Conservation (phyloP, 2,113 vertebrate species). For the Alosa alosa region DNA sequence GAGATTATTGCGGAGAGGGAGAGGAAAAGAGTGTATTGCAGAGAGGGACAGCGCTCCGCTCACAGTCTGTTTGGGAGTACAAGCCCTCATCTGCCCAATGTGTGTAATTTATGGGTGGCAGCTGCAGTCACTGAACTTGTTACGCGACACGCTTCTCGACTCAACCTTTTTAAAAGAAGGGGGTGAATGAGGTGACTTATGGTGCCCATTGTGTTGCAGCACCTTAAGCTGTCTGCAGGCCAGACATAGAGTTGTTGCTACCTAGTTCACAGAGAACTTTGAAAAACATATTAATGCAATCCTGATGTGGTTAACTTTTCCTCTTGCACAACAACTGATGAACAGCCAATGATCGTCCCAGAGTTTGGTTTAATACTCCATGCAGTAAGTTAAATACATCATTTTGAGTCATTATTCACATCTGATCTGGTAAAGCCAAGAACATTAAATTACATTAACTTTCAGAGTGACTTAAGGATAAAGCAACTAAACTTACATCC, state of each 20-base stretch:
- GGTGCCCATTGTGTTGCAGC: not conserved
- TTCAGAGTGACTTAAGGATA: not conserved
- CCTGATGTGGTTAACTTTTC: not conserved
- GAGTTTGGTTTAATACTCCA: not conserved
- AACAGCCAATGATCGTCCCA: not conserved
- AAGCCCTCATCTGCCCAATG: conserved; percentile 22
- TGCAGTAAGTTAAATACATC: not conserved
- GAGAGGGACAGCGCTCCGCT: conserved; percentile 6
- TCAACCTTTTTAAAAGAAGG: conserved; percentile 31
- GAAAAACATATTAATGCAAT: not conserved
- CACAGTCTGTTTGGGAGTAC: conserved; percentile 32
- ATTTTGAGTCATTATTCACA: not conserved
- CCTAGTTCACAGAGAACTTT: not conserved
- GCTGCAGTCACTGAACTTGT: conserved; percentile 39
- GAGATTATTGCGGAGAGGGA: not conserved
- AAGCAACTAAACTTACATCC: not conserved
- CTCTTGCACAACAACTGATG: not conserved
- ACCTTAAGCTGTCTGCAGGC: not conserved
- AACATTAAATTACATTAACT: not conserved
- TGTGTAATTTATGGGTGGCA: conserved; percentile 43
- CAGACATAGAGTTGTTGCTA: not conserved
- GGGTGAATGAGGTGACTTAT: not conserved
- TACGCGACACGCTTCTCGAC: conserved; percentile 39
- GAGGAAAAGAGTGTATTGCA: not conserved
- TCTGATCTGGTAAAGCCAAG: not conserved